Evolutionary conservation across 2,797 vertebrate genomes (phyloP).

Genomic region (Nyctibius grandis): DNA sequence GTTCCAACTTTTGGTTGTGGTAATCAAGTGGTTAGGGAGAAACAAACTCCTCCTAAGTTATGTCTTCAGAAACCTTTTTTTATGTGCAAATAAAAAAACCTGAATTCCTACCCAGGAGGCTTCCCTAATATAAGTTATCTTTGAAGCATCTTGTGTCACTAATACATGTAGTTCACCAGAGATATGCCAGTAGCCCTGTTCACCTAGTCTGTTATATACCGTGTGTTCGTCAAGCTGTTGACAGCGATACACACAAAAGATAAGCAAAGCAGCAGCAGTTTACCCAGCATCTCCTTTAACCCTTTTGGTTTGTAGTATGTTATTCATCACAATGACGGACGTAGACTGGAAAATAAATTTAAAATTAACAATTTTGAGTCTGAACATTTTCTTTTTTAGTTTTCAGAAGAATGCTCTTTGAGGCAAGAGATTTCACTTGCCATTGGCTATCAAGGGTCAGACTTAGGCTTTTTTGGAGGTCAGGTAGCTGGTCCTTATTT

Average conservation of each 20-base stretch:
- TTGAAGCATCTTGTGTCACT: not conserved
- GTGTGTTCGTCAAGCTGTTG: not conserved
- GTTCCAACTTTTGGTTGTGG: not conserved
- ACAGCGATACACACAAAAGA: not conserved
- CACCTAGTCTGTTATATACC: not conserved
- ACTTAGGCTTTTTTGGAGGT: not conserved
- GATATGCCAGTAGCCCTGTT: not conserved
- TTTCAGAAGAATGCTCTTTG: not conserved
- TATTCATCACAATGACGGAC: fast-evolving
- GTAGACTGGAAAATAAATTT: not conserved
- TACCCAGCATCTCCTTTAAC: not conserved
- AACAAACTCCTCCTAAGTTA: not conserved
- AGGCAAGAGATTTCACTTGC: not conserved
- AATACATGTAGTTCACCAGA: no score
- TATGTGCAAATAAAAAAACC: not conserved
- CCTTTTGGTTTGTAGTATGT: not conserved
- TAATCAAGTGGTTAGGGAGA: not conserved
- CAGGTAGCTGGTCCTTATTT: not conserved
- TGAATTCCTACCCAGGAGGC: not conserved
- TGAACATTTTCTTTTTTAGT: not conserved
- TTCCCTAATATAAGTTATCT: not conserved
- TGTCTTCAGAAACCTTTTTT: not conserved
- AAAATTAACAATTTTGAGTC: not conserved
- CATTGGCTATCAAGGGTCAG: not conserved
- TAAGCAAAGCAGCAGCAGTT: not conserved